A percentile compares a stretch with the other conserved stretches of the same genome.
Conservation (phyloP, 2,797 vertebrate genomes). For the Serranus cabrilla region DNA sequence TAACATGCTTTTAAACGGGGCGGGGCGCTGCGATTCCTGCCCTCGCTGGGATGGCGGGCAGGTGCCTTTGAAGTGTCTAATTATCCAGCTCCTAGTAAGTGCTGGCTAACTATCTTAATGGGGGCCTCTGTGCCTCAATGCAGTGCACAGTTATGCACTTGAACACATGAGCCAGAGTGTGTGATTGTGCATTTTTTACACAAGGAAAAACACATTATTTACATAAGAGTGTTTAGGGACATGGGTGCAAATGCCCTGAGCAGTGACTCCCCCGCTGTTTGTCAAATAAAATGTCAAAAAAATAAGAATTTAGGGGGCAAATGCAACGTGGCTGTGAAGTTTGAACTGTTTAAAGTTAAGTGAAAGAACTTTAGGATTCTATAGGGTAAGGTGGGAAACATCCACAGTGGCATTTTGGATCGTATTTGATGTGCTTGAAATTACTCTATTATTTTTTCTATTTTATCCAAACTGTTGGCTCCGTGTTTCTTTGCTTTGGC, state of each 20-base stretch:
- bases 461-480: conserved; percentile 76
- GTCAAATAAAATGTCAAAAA: no score
- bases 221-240: neutral
- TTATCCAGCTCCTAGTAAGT: conserved; percentile 89
- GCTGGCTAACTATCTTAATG: conserved; percentile 88
- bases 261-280: no score
- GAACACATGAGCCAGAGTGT: conserved; percentile 9
- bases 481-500: conserved; percentile 76
- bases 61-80: conserved; percentile 95
- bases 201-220: conserved; percentile 6
- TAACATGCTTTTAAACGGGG: conserved; percentile 90
- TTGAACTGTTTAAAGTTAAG: conserved; percentile 23
- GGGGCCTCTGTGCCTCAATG: conserved; percentile 51
- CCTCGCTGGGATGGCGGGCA: conserved; percentile 88
- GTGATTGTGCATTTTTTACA: conserved; percentile 23
- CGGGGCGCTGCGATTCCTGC: conserved; percentile 75
- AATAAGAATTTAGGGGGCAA: no score
- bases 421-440: conserved; percentile 64
- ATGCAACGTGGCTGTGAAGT: conserved; percentile 6
- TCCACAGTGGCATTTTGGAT: conserved; percentile 57
- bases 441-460: conserved; percentile 60
- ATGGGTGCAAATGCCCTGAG: no score
- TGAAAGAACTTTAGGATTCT: conserved; percentile 13
- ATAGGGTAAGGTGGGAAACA: conserved; percentile 61
- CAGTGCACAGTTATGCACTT: conserved; percentile 7